These are phyloP conservation scores for Ooceraea biroi DNA, from an alignment of 1,140 invertebrate species.

Conservation along the genomic window DNA sequence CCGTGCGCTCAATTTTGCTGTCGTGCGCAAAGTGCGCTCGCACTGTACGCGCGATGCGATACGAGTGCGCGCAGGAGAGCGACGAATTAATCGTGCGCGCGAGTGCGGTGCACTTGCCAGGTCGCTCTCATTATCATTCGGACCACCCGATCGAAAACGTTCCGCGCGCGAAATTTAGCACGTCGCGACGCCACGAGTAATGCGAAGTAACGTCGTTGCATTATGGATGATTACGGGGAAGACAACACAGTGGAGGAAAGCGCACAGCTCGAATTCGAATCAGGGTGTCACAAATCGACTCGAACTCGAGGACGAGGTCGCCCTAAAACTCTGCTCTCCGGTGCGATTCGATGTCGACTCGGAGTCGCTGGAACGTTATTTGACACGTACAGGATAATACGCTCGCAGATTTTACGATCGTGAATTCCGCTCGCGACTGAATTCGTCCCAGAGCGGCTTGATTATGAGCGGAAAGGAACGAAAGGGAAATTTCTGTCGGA, in stretches of 20 bases:
- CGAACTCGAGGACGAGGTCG: not conserved
- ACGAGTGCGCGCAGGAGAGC: no score
- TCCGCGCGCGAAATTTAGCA: slow-evolving; percentile 31
- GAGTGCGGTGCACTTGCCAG: not conserved
- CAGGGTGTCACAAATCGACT: slow-evolving; percentile 8
- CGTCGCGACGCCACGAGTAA: slow-evolving; percentile 18
- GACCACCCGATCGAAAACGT: slow-evolving; percentile 36
- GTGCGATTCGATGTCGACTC: not conserved
- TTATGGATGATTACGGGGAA: not conserved
- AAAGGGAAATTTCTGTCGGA: not conserved
- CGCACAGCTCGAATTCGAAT: slow-evolving; percentile 8
- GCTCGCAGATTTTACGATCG: not conserved
- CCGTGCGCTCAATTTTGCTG: not conserved
- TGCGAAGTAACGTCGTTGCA: slow-evolving; percentile 26
- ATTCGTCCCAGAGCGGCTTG: no score
- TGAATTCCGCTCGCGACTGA: not conserved
- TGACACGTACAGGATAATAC: not conserved
- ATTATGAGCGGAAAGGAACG: no score
- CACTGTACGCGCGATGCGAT: no score
- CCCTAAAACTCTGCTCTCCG: not conserved
- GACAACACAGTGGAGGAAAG: not conserved
- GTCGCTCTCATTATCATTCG: slow-evolving; percentile 51
- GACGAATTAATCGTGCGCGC: slow-evolving; percentile 50
- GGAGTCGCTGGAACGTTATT: not conserved
- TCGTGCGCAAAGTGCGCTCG: not conserved